A percentile compares a stretch with the other conserved stretches of the same genome.
Conservation (phyloP, 2,888 invertebrate species). For the Tenthredo distinguenda region DNA sequence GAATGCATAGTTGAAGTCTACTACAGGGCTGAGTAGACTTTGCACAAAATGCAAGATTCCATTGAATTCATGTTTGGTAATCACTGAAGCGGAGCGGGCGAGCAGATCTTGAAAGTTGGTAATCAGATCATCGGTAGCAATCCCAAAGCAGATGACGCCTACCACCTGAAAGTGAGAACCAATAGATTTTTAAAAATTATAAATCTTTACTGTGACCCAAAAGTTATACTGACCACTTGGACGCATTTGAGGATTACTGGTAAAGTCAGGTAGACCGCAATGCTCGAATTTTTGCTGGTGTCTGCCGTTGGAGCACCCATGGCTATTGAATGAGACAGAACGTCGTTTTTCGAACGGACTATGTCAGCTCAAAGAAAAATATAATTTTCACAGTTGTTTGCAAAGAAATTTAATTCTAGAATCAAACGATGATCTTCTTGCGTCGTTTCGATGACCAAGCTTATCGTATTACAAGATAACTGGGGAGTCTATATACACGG, state of each 20-base stretch:
- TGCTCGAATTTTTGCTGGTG: neutral
- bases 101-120: neutral
- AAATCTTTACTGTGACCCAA: neutral
- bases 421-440: neutral
- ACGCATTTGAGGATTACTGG: neutral
- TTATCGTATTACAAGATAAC: neutral
- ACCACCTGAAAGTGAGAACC: neutral
- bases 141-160: constrained; percentile 12
- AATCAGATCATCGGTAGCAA: neutral
- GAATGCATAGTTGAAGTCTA: neutral
- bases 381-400: neutral
- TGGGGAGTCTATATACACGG: neutral
- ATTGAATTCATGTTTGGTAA: neutral
- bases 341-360: neutral
- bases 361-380: neutral
- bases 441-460: neutral
- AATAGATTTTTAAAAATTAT: neutral
- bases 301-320: neutral
- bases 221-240: neutral
- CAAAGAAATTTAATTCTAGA: neutral
- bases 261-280: neutral
- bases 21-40: neutral
- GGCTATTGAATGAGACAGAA: neutral
- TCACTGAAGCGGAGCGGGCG: neutral
- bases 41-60: neutral